Conservation (phyloP, 2,113 vertebrate species). For the Carassius gibelio region DNA sequence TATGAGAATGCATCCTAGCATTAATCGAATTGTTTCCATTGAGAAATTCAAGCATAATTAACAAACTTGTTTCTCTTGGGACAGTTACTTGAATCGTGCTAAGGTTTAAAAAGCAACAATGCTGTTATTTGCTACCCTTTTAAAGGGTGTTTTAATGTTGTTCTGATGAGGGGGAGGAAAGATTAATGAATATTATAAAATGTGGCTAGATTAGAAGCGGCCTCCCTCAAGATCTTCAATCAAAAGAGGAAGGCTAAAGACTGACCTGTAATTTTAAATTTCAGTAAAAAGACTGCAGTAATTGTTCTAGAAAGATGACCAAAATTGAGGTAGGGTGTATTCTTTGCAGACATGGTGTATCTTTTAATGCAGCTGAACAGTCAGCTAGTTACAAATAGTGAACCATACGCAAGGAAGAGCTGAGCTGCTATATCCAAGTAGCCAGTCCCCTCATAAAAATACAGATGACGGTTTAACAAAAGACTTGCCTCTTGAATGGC, state of each 20-base stretch:
- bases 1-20: too few species aligned
- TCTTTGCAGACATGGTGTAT: not conserved
- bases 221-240: not conserved
- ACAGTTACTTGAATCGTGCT: too few species aligned
- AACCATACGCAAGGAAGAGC: not conserved
- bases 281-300: not conserved
- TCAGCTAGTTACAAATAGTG: not conserved
- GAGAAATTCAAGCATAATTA: too few species aligned
- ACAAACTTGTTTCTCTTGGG: too few species aligned
- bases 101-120: too few species aligned
- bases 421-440: slow-evolving; percentile 27
- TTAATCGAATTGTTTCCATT: too few species aligned
- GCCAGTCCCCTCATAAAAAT: slow-evolving; percentile 80
- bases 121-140: too few species aligned
- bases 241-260: not conserved
- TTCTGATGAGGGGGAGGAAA: not conserved
- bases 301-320: not conserved
- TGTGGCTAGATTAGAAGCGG: not conserved
- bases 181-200: not conserved
- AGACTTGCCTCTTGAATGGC: slow-evolving; percentile 81
- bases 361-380: not conserved
- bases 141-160: not conserved
- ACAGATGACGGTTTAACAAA: not conserved
- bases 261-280: not conserved
- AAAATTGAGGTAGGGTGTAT: not conserved